Base-by-base conservation (phyloP, 2,113 vertebrate genomes). In the Regulus satrapa region DNA sequence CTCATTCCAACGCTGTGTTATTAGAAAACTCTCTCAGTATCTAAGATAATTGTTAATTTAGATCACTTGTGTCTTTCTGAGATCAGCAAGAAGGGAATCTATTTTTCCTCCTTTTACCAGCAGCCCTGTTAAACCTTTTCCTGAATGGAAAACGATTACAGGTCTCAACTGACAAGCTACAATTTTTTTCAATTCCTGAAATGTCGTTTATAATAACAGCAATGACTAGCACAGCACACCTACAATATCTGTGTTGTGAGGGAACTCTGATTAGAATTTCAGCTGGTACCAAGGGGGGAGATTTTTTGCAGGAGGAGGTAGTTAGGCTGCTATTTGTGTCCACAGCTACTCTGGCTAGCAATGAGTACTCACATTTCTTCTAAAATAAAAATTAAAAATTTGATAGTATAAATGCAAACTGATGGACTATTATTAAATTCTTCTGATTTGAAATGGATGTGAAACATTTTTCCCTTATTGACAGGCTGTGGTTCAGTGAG, bases 131-230 rank as follows among this genome's bases (percentile, higher is more conserved):
- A 94, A 96, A 94, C 90, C 76, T 54, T 89, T 91, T 78, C 14
- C 81, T 90, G 82, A 94, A 74, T 86, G 95, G 96, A 82, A 88
- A 96, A 81, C n/a, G 17, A 96, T 96, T 97, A 85, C 90, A 92
- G 91, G 52, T 80, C 89, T 94, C 86, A 78, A 38, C 81, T 94
- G 95, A 96, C 92, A 83, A 84, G 94, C 72, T 76, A 14, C 80
- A 89, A 41, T 78, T 90, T 94, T 94, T 95, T 96, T 91, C 61
- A 92, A 5, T 94, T 95, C 56, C 77, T 83, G 89, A 96, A 88
- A 94, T 88, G 76, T 94, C 59, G 0, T 95, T 95, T 86, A 56
- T 94, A 94, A 93, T 90, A 94, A 88, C 89, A 95, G 84, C 95
- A 95, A 32, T 80, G 80, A 71, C 69, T 85, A 82, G 82, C 73